Evolutionary conservation across 2,113 vertebrate species (phyloP).

Genomic region (Clarias macrocephalus): DNA sequence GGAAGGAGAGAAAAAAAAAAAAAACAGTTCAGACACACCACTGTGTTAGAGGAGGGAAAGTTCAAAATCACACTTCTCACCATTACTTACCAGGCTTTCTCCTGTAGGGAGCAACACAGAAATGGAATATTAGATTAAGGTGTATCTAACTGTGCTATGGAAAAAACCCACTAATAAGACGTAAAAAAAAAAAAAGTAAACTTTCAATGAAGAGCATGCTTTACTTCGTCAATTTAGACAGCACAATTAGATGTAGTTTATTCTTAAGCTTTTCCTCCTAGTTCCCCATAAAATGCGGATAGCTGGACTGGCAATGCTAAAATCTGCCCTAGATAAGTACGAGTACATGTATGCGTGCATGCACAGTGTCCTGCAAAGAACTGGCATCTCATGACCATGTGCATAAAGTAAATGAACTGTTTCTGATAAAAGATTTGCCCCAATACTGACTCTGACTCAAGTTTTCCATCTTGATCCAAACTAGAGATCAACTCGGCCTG

Average conservation of each 20-base stretch:
- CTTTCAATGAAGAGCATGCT: neutral
- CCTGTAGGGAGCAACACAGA: slow-evolving; percentile 39
- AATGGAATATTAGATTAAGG: neutral
- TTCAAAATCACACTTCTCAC: slow-evolving; percentile 37
- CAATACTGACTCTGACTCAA: neutral
- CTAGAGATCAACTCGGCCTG: neutral
- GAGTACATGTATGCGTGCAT: neutral
- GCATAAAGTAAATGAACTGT: neutral
- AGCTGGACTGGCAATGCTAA: neutral
- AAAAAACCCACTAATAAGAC: neutral
- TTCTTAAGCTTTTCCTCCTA: neutral
- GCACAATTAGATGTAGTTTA: neutral
- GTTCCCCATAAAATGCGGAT: neutral
- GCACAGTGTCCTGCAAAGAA: neutral
- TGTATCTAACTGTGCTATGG: neutral
- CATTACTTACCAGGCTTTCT: slow-evolving; percentile 51
- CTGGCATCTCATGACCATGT: neutral
- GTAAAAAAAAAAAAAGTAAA: neutral
- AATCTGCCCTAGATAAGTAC: neutral
- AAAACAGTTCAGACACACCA: slow-evolving; percentile 42
- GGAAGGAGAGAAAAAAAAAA: neutral
- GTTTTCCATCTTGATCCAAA: neutral
- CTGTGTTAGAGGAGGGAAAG: slow-evolving; percentile 63
- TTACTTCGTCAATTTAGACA: neutral
- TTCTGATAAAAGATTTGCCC: neutral